These are phyloP conservation scores for Orthosia gothica DNA, from an alignment of 2,888 invertebrate species.

Conservation along the genomic window DNA sequence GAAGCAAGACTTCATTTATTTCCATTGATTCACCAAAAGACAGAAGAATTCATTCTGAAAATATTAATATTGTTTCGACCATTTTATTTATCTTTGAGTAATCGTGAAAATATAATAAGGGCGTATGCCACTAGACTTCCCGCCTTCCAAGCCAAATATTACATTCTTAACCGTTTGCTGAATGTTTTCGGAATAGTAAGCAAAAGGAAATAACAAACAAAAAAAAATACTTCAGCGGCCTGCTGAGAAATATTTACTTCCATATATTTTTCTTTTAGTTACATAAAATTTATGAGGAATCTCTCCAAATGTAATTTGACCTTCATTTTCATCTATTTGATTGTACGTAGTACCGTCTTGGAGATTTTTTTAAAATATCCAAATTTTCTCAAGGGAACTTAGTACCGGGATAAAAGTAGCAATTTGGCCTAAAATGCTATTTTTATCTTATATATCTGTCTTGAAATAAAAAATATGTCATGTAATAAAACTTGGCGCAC, in stretches of 20 bases:
- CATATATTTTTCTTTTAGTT: slow-evolving; percentile 20
- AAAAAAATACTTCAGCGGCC: slow-evolving; percentile 11
- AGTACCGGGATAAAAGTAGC: no score
- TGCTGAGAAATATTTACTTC: slow-evolving; percentile 6
- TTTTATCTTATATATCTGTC: no score
- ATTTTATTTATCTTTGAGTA: slow-evolving; percentile 39
- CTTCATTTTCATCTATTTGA: slow-evolving; percentile 5
- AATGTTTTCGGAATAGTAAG: no score
- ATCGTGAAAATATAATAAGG: no score
- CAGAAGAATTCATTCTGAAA: slow-evolving; percentile 9
- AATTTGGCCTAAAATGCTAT: no score
- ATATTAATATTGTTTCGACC: slow-evolving; percentile 17
- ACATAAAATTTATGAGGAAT: slow-evolving; percentile 9
- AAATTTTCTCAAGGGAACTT: no score
- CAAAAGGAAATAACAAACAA: no score
- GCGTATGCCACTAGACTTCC: slow-evolving; percentile 29
- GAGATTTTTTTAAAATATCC: no score
- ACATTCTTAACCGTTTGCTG: no score
- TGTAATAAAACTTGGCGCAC: no score
- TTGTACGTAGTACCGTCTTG: not conserved
- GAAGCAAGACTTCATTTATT: slow-evolving; percentile 26
- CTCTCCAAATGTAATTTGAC: slow-evolving; percentile 1
- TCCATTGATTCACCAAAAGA: slow-evolving; percentile 33
- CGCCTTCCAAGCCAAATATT: no score
- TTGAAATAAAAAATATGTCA: no score